Conservation (phyloP, 2,113 vertebrate species). For the Manacus vitellinus region DNA sequence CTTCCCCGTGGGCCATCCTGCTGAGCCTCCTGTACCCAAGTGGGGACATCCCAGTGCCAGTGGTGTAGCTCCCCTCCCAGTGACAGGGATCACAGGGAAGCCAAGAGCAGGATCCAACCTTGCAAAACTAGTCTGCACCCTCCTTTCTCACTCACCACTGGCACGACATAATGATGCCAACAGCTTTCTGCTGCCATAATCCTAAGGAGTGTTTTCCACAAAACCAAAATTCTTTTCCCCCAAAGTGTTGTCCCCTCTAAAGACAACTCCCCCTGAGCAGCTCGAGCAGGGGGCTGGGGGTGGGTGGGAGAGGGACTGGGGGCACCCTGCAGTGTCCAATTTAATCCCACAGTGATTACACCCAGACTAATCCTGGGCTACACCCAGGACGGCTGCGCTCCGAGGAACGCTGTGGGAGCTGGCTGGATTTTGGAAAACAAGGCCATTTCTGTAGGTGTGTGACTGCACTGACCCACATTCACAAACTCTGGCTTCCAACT, state of each 20-base stretch:
- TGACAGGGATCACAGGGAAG: background rate
- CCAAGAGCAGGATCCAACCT: background rate
- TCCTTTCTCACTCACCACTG: background rate
- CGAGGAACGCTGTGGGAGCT: background rate
- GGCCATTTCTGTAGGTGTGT: constrained; percentile 22
- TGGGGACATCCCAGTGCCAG: background rate
- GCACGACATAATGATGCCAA: background rate
- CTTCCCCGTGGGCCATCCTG: background rate
- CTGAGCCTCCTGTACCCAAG: background rate
- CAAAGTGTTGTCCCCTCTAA: fast-evolving
- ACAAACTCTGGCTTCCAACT: background rate
- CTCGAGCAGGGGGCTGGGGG: background rate
- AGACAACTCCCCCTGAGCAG: background rate
- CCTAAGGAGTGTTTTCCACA: fast-evolving
- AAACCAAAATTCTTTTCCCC: fast-evolving
- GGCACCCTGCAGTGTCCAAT: too few species aligned
- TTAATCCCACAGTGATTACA: background rate
- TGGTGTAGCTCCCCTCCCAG: background rate
- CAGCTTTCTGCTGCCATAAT: background rate
- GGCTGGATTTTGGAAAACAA: constrained; percentile 13
- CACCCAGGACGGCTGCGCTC: background rate
- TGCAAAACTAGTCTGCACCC: background rate
- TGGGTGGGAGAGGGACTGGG: background rate
- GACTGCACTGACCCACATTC: constrained; percentile 24
- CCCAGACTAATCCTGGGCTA: background rate